Evolutionary conservation across 2,888 invertebrate species (phyloP).

Genomic region (Agrotis puta): DNA sequence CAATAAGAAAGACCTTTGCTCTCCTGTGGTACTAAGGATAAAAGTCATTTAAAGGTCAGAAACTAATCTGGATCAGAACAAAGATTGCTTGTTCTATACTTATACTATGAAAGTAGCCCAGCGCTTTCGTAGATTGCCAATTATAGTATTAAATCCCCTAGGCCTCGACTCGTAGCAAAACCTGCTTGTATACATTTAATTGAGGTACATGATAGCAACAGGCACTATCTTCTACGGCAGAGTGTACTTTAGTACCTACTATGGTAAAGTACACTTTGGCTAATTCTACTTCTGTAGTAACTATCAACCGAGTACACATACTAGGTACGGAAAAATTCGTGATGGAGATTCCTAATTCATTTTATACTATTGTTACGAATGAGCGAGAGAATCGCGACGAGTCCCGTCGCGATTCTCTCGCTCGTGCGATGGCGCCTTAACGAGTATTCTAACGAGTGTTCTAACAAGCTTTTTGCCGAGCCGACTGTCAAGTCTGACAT

Average conservation of each 20-base stretch:
- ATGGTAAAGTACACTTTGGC: neutral
- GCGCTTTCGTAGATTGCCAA: conserved; percentile 1
- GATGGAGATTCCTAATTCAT: too few species aligned
- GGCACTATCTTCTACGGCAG: neutral
- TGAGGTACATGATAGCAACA: neutral
- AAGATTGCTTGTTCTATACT: conserved; percentile 3
- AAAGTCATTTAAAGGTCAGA: neutral
- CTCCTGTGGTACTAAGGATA: neutral
- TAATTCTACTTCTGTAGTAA: neutral
- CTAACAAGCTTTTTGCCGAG: too few species aligned
- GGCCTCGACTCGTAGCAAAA: neutral
- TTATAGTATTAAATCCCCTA: conserved; percentile 12
- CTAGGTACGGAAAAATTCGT: accelerated
- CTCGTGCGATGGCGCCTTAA: too few species aligned
- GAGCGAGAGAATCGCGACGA: too few species aligned
- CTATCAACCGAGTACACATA: too few species aligned
- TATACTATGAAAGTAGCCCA: neutral
- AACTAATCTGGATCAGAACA: conserved; percentile 5
- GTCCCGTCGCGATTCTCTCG: too few species aligned
- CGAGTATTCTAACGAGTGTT: too few species aligned
- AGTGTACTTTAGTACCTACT: neutral
- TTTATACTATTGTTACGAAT: too few species aligned
- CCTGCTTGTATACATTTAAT: neutral
- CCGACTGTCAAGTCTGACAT: too few species aligned
- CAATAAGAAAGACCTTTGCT: neutral